phyloP scores from a whole-genome alignment of 92 coral and sea anemone genomes.

The Bergia sp. region DNA sequence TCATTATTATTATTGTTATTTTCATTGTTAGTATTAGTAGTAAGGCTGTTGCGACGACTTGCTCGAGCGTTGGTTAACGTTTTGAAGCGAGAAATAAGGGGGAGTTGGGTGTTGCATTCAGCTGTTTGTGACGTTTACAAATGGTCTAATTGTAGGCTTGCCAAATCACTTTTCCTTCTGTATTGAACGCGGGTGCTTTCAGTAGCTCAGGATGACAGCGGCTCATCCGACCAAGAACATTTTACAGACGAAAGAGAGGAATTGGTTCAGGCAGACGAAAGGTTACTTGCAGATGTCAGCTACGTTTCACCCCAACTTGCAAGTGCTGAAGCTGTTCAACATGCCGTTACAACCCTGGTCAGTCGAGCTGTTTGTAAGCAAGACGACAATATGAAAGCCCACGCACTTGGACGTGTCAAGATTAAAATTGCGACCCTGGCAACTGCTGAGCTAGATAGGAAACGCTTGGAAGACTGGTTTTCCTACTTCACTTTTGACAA shows the following conservation, averaged over 20 bases:
- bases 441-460: neutral
- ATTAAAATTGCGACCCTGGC: constrained; percentile 19
- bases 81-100: too few relatives aligned
- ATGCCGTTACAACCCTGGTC: constrained; percentile 18
- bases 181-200: constrained; percentile 21
- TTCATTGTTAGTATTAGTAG: too few relatives aligned
- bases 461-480: constrained; percentile 42
- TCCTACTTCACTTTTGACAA: too few relatives aligned
- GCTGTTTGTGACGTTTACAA: constrained; percentile 15
- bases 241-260: constrained; percentile 24
- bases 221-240: constrained; percentile 9
- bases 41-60: too few relatives aligned
- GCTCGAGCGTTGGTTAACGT: too few relatives aligned
- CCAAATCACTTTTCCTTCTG: neutral
- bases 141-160: neutral
- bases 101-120: too few relatives aligned
- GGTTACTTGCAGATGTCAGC: constrained; percentile 25
- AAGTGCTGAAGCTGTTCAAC: constrained; percentile 20
- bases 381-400: constrained; percentile 20
- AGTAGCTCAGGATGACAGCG: neutral
- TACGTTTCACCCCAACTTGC: constrained; percentile 31
- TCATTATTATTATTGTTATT: too few relatives aligned
- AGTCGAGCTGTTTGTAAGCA: constrained; percentile 23
- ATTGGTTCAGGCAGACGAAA: constrained; percentile 12
- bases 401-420: constrained; percentile 23